Percentiles rank a stretch among this genome's conserved stretches.
These are phyloP conservation scores for Creontiades dilutus DNA, from an alignment of 2,888 invertebrate species.

Conservation along the genomic window DNA sequence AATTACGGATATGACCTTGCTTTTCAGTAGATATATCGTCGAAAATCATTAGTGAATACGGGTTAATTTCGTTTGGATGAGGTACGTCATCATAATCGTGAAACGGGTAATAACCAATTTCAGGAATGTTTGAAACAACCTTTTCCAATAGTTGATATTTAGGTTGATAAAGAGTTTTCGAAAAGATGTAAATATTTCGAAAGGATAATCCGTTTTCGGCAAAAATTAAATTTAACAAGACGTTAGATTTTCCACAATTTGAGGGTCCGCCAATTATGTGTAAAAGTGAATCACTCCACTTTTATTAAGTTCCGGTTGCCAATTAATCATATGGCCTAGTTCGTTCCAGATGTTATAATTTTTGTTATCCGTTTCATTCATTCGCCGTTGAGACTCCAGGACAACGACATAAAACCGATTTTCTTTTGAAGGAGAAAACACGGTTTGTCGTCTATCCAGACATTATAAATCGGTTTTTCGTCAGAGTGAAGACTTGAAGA, in stretches of 20 bases:
- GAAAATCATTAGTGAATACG: slow-evolving; percentile 11
- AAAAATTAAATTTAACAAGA: slow-evolving; percentile 6
- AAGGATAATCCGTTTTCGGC: background rate
- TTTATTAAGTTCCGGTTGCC: too few relatives aligned
- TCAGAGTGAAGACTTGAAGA: too few relatives aligned
- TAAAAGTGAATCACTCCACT: too few relatives aligned
- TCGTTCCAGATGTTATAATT: too few relatives aligned
- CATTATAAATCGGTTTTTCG: too few relatives aligned
- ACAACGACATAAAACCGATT: too few relatives aligned
- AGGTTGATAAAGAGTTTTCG: slow-evolving; percentile 15
- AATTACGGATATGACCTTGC: background rate
- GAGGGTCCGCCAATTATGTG: background rate
- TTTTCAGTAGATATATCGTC: background rate
- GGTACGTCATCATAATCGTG: background rate
- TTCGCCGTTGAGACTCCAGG: too few relatives aligned
- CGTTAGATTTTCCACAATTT: background rate
- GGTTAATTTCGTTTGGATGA: background rate
- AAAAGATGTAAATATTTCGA: slow-evolving; percentile 23
- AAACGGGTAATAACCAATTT: slow-evolving; percentile 9
- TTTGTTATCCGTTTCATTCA: too few relatives aligned
- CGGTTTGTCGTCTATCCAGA: too few relatives aligned
- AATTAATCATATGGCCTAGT: too few relatives aligned
- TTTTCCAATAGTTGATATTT: slow-evolving; percentile 12
- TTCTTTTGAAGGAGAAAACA: too few relatives aligned
- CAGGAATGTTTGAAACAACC: background rate